phyloP scores from a whole-genome alignment of 2,797 vertebrate species.

The Heterohyrax brucei region DNA sequence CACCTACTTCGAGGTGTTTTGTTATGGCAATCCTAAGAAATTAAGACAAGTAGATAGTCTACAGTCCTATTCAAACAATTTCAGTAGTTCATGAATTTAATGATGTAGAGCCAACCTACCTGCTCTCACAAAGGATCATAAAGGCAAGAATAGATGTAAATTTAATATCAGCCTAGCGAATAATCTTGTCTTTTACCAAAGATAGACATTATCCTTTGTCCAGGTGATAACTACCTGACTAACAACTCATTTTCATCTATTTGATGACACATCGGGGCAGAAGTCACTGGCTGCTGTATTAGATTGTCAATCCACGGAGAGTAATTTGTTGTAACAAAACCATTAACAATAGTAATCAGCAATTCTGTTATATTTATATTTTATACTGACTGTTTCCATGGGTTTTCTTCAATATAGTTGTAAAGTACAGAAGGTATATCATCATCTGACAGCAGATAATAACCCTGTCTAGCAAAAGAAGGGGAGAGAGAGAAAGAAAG shows the following conservation, averaged over 20 bases:
- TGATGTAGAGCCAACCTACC: conserved; percentile 68
- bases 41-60: conserved; percentile 31
- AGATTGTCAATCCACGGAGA: conserved; percentile 60
- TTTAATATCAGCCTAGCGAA: conserved; percentile 39
- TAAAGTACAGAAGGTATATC: conserved; percentile 58
- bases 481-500: conserved; percentile 48
- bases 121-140: conserved; percentile 49
- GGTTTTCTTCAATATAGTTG: conserved; percentile 44
- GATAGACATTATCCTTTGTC: not conserved
- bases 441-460: conserved; percentile 49
- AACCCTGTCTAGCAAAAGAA: conserved; percentile 61
- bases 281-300: not conserved
- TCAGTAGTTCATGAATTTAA: conserved; percentile 67
- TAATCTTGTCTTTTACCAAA: conserved; percentile 21
- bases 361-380: conserved; percentile 62
- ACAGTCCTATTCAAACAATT: conserved; percentile 73
- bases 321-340: conserved; percentile 58
- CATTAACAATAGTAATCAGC: conserved; percentile 69
- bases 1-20: not conserved
- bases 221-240: conserved; percentile 1
- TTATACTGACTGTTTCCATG: conserved; percentile 55
- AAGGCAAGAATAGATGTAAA: conserved; percentile 6
- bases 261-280: conserved; percentile 55
- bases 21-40: not conserved
- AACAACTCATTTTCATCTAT: conserved; percentile 60